These are phyloP conservation scores for Notarius quadriscutis DNA, from an alignment of 2,113 vertebrate genomes.

Conservation along the genomic window DNA sequence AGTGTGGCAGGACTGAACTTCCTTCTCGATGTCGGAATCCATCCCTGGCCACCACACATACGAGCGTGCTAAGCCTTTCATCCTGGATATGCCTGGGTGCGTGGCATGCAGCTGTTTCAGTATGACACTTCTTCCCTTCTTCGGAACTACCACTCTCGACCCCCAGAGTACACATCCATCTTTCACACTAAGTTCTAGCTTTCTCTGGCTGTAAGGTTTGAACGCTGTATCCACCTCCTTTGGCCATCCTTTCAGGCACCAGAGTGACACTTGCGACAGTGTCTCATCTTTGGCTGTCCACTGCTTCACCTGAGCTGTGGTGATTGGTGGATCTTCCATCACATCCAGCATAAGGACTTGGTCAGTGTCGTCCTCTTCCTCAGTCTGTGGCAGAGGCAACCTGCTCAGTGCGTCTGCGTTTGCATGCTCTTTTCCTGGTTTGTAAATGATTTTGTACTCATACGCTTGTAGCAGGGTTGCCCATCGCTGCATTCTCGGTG, in stretches of 20 bases:
- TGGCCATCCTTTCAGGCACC: constrained; percentile 32
- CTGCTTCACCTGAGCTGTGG: not conserved
- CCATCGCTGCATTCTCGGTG: too few species aligned
- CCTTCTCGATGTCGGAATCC: constrained; percentile 34
- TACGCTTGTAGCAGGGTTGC: too few species aligned
- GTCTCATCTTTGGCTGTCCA: constrained; percentile 41
- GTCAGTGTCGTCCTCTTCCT: not conserved
- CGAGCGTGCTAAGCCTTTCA: constrained; percentile 53
- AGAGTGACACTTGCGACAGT: constrained; percentile 14
- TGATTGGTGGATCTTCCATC: not conserved
- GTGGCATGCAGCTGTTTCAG: not conserved
- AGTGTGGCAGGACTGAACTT: constrained; percentile 21
- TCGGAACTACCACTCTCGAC: too few species aligned
- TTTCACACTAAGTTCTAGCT: too few species aligned
- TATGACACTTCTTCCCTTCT: too few species aligned
- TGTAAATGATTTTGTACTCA: too few species aligned
- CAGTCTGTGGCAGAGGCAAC: not conserved
- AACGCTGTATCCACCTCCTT: not conserved
- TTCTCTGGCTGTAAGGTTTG: too few species aligned
- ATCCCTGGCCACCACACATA: constrained; percentile 57
- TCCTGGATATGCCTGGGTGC: constrained; percentile 27
- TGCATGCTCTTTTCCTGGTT: too few species aligned
- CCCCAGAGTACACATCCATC: too few species aligned
- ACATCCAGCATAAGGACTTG: constrained; percentile 37
- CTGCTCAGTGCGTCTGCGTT: not conserved